Evolutionary conservation across 2,113 vertebrate species (phyloP).

Genomic region (Tetrao urogallus): DNA sequence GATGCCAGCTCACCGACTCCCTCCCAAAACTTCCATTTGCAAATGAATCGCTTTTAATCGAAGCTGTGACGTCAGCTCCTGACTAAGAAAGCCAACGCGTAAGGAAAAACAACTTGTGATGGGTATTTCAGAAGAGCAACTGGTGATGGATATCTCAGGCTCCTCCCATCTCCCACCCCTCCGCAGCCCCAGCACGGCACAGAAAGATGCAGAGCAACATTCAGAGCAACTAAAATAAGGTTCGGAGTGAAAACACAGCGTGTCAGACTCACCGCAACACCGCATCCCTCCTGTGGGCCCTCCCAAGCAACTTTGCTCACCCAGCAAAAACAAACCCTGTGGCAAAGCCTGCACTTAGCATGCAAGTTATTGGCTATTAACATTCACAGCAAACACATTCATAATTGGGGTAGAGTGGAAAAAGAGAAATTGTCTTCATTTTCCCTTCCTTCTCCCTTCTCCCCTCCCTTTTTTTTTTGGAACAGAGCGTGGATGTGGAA

Average conservation of each 20-base stretch:
- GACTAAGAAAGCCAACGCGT: neutral
- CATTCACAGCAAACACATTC: neutral
- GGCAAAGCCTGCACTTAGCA: neutral
- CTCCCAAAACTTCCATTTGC: neutral
- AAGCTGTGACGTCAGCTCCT: neutral
- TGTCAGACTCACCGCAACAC: neutral
- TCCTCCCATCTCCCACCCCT: neutral
- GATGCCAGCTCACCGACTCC: rapidly evolving
- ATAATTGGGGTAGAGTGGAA: conserved; percentile 22
- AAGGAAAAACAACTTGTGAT: neutral
- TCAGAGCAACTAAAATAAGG: neutral
- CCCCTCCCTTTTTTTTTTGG: neutral
- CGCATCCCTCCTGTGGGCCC: neutral
- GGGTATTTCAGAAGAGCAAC: neutral
- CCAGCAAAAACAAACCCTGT: conserved; percentile 21
- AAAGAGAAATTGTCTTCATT: conserved; percentile 14
- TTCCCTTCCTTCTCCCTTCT: neutral
- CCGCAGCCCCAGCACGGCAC: rapidly evolving
- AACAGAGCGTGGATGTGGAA: conserved; percentile 73
- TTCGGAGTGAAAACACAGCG: neutral
- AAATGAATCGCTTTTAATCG: neutral
- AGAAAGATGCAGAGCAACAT: neutral
- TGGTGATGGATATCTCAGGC: neutral
- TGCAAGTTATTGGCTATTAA: neutral
- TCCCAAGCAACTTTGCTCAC: neutral